These are phyloP conservation scores for Hydractinia echinata DNA, from an alignment of 30 jellyfish, hydroid and myxozoan genomes.

Conservation along the genomic window DNA sequence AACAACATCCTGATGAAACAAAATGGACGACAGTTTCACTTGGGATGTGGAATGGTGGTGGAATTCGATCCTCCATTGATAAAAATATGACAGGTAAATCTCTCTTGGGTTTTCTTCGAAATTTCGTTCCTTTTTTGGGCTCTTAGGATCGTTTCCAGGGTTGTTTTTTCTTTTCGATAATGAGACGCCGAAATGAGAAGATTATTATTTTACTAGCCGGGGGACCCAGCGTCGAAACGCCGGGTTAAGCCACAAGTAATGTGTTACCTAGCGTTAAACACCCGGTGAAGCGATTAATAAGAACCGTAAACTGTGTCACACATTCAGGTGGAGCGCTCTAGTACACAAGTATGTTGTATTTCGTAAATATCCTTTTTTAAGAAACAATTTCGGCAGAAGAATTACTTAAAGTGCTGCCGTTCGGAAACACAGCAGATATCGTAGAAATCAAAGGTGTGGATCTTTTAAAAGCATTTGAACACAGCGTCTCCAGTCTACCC, in stretches of 20 bases:
- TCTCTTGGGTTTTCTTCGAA: background rate
- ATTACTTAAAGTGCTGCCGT: constrained; percentile 48
- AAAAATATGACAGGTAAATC: constrained; percentile 41
- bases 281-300: too few relatives aligned
- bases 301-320: too few relatives aligned
- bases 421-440: constrained; percentile 88
- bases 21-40: constrained; percentile 62
- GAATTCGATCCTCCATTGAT: constrained; percentile 62
- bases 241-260: too few relatives aligned
- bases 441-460: constrained; percentile 69
- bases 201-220: too few relatives aligned
- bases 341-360: background rate
- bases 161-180: background rate
- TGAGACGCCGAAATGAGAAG: too few relatives aligned
- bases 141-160: background rate
- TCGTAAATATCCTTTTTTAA: background rate
- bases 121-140: too few relatives aligned
- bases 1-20: constrained; percentile 3
- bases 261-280: too few relatives aligned
- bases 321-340: background rate
- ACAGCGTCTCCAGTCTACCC: constrained; percentile 37
- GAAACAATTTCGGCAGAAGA: constrained; percentile 13
- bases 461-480: constrained; percentile 60
- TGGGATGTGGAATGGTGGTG: constrained; percentile 71
- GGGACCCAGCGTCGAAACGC: too few relatives aligned